Evolutionary conservation across 1,140 invertebrate species (phyloP), one percentile per base, ranked within the genome.

Genomic region (Drosophila bipectinata): DNA sequence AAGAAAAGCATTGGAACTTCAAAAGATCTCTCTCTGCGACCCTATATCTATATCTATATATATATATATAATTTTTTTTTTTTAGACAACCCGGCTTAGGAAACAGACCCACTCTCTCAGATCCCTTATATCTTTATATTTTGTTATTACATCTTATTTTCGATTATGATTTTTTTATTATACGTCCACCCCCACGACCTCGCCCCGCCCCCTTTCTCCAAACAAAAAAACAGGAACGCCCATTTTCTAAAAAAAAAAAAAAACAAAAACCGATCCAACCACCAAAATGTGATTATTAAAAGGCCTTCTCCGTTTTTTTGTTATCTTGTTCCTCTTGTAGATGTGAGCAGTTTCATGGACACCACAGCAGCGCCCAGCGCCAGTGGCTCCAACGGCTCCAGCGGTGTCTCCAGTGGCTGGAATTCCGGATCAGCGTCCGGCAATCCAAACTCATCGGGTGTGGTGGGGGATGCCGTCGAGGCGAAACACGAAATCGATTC

Each of bases 401-500:
- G 14, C 3, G 26, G 39, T 4, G 26, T 6, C 6, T 24, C 57
- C 9, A 59, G 18, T 14, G 67, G 14, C 37, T 49, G 67, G 59
- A 47, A 24, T 21, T 32, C 44, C 18, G 44, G 18, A 18, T 24
- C 49, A 7, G 24, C 10, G 3, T 1, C 34, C 0, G 21, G 41
- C 8, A 44, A 44, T 44, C 24, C 41, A 8, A 14, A 24, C 49
- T 8, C 55, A 10, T 3, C 47, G 21, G 57, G 48, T 12, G 59
- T 15, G 8, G 68, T 41, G 15, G 60, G 53, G 15, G 60, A 57
- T 12, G 59, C 26, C 12, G 80, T 77, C 54, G 91, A 93, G 73
- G 91, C 92, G 15, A 93, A 93, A 73, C 92, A 93, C 73, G 92
- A 93, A 61, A 87, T 92, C 61, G 92, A 92, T 64, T 90, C 93